Base-by-base conservation (phyloP, 2,888 invertebrate species). In the Hanleya hanleyi region DNA sequence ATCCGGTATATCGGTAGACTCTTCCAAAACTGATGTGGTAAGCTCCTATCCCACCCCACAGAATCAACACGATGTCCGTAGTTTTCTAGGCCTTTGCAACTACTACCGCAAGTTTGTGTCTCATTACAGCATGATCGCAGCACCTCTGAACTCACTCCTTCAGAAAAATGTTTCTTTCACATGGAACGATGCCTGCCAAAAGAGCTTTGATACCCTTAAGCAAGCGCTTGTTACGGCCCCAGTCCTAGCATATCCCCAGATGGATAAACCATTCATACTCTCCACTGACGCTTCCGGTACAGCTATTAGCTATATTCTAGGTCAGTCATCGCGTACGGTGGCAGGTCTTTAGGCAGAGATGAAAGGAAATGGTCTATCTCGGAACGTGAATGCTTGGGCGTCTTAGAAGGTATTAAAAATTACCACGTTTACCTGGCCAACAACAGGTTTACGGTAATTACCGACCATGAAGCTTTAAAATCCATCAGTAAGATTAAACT, bases 91-190 rank as follows among this genome's bases (percentile, higher is more conserved):
- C 38, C 38, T 73, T 4, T 33, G 5, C 2, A 87, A 87, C 77
- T 89, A 86, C 79, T 57, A 57, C 26, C 4, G 57, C 4, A 57
- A 57, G 32, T 57, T 57, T 26, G 41, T 41, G 18, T 29, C 88
- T 88, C 72, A 78, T 80, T 4, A 81, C 5, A 68, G 26, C 2
- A 4, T 4, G 4, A 57, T 57, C 15, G 26, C 82, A 51, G 74
- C 73, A 29, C 87, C 86, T 0, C 70, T 89, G 18, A 81, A 88
- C 74, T 41, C 66, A 0, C 69, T 86, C n/a, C 73, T 85, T 35
- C 79, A 81, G 72, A 83, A 78, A 62, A 77, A 83, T 67, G 61
- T 65, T 35, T 64, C 69, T 35, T 86, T 79, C 41, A 37, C 71
- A 18, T 87, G 87, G 85, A 73, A 69, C 1, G 67, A 71, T 22